A percentile compares a stretch with the other conserved stretches of the same genome.
These are phyloP conservation scores for Agapostemon virescens DNA, from an alignment of 2,888 invertebrate species.

Conservation along the genomic window DNA sequence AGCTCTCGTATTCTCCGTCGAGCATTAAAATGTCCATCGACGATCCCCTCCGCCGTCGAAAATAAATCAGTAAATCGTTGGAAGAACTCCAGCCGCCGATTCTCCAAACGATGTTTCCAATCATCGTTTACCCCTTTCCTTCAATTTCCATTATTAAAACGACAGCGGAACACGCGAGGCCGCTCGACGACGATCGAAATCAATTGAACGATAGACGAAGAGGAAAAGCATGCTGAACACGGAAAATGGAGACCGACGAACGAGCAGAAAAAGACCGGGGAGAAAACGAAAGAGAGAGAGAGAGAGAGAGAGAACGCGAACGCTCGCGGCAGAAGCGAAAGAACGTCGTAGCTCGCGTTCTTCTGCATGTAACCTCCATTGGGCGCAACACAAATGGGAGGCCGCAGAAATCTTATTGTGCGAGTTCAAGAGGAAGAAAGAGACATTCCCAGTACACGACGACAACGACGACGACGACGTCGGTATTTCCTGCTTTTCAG, in stretches of 20 bases:
- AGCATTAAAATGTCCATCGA: constrained; percentile 11
- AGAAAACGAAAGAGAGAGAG: neutral
- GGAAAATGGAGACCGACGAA: neutral
- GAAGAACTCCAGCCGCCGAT: constrained; percentile 19
- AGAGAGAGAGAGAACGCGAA: neutral
- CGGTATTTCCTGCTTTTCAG: constrained; percentile 38
- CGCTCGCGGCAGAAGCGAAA: neutral
- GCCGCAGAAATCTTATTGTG: constrained; percentile 15
- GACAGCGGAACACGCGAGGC: constrained; percentile 25
- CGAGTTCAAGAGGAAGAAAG: neutral
- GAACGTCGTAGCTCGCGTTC: neutral
- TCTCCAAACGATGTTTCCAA: constrained; percentile 31
- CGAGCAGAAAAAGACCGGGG: neutral
- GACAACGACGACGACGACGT: neutral
- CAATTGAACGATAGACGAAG: neutral
- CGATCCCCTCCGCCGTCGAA: neutral
- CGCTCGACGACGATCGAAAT: constrained; percentile 31
- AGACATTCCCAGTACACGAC: neutral
- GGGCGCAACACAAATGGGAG: constrained; percentile 10
- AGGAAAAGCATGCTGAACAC: neutral
- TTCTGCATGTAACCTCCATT: neutral
- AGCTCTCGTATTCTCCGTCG: neutral
- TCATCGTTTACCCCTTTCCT: constrained; percentile 18
- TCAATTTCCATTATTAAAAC: constrained; percentile 30
- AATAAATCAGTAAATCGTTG: constrained; percentile 15